Conservation (phyloP, 2,888 invertebrate species). For the Megaustenia siamemsis region DNA sequence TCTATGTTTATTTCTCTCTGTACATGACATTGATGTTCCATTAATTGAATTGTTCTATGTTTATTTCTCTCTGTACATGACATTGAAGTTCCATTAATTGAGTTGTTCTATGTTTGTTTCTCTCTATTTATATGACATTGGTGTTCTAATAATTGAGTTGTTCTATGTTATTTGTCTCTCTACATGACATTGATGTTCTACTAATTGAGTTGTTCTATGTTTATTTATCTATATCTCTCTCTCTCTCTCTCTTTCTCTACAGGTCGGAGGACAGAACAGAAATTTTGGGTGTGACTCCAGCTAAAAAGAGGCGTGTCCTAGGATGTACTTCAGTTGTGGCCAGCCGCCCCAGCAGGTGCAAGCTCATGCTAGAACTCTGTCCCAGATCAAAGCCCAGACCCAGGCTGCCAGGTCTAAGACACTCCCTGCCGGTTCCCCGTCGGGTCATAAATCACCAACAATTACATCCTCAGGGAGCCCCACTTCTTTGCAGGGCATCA, state of each 20-base stretch:
- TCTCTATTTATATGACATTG: not conserved
- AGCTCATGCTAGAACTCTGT: constrained; percentile 68
- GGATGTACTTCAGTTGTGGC: constrained; percentile 25
- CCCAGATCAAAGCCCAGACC: constrained; percentile 72
- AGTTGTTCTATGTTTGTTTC: too few species aligned
- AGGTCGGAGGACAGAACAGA: constrained; percentile 53
- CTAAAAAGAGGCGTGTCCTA: constrained; percentile 54
- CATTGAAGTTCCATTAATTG: not conserved
- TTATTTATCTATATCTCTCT: too few species aligned
- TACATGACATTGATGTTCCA: not conserved
- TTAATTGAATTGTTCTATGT: too few species aligned
- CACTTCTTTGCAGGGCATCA: constrained; percentile 37
- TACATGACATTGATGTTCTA: not conserved
- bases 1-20: too few species aligned
- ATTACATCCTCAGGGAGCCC: constrained; percentile 11
- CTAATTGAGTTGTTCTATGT: too few species aligned
- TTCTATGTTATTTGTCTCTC: too few species aligned
- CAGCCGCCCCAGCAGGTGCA: constrained; percentile 54
- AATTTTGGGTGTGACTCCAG: constrained; percentile 53
- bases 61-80: not conserved
- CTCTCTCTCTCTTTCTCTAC: constrained; percentile 15
- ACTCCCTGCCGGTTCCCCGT: constrained; percentile 51
- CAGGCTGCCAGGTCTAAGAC: constrained; percentile 55
- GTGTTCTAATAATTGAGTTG: too few species aligned
- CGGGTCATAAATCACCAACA: constrained; percentile 40